These are phyloP conservation scores for Platycheirus rosarum DNA, from an alignment of 2,888 invertebrate genomes.

Conservation along the genomic window DNA sequence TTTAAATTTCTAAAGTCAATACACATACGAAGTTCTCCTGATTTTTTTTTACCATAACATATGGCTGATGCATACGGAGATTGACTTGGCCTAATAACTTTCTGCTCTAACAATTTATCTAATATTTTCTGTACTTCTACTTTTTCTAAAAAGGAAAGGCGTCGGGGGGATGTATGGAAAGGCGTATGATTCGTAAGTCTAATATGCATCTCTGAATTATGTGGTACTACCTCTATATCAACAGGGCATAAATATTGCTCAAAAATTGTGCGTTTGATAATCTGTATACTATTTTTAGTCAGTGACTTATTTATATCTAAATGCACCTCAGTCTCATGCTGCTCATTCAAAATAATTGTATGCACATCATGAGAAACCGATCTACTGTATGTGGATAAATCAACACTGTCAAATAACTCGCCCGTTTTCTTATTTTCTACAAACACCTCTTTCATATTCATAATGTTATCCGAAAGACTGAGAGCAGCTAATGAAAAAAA, in stretches of 20 bases:
- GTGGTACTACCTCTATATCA: slow-evolving; percentile 13
- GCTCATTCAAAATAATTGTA: neutral
- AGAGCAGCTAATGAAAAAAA: slow-evolving; percentile 20
- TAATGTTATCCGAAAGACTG: neutral
- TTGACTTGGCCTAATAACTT: no score
- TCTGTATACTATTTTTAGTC: slow-evolving; percentile 1
- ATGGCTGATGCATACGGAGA: no score
- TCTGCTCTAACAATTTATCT: no score
- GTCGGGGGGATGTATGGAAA: slow-evolving; percentile 8
- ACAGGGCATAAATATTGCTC: slow-evolving; percentile 24
- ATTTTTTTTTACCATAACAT: no score
- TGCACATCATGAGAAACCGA: neutral
- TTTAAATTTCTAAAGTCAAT: neutral
- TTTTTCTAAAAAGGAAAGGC: no score
- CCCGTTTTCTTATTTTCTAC: neutral
- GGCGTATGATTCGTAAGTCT: slow-evolving; percentile 5
- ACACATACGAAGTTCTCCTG: neutral
- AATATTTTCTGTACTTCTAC: no score
- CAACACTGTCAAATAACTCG: slow-evolving; percentile 3
- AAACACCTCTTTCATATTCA: neutral
- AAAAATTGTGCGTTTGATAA: slow-evolving; percentile 4
- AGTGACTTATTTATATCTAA: slow-evolving; percentile 28
- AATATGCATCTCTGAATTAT: slow-evolving; percentile 30
- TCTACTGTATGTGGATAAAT: slow-evolving; percentile 1
- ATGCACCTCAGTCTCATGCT: slow-evolving; percentile 1